Evolutionary conservation across 1,140 invertebrate species (phyloP).

Genomic region (Bacillus rossius): DNA sequence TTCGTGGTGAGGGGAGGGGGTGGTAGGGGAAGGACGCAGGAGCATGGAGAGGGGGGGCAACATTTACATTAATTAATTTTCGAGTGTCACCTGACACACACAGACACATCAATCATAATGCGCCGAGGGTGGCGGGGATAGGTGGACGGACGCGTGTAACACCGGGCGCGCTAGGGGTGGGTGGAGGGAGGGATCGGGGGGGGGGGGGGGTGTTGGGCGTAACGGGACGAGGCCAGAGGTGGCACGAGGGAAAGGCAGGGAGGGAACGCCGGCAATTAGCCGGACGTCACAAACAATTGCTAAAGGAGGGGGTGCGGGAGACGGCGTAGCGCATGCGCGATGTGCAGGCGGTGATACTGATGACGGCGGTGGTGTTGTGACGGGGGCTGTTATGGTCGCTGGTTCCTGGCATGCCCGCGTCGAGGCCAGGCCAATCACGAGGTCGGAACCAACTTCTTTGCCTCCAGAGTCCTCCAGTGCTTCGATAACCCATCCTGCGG

Average conservation of each 20-base stretch:
- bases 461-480: no score
- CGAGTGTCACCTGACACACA: constrained; percentile 10
- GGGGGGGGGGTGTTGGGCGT: constrained; percentile 6
- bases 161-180: no score
- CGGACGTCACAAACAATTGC: constrained; percentile 14
- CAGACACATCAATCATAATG: constrained; percentile 13
- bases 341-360: constrained; percentile 6
- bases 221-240: constrained; percentile 1
- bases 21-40: no score
- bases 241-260: not conserved
- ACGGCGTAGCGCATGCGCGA: constrained; percentile 1
- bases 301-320: not conserved
- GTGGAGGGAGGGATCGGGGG: not conserved
- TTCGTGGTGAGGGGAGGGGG: no score
- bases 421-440: no score
- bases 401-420: no score
- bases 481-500: no score
- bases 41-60: not conserved
- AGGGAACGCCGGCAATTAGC: constrained; percentile 7
- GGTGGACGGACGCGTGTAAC: not conserved
- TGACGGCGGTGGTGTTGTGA: no score
- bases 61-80: constrained; percentile 13
- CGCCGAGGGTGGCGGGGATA: no score
- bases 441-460: no score
- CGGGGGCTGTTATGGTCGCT: no score